Base-by-base conservation (phyloP, 1,140 invertebrate genomes). In the Dinothrombium tinctorium region DNA sequence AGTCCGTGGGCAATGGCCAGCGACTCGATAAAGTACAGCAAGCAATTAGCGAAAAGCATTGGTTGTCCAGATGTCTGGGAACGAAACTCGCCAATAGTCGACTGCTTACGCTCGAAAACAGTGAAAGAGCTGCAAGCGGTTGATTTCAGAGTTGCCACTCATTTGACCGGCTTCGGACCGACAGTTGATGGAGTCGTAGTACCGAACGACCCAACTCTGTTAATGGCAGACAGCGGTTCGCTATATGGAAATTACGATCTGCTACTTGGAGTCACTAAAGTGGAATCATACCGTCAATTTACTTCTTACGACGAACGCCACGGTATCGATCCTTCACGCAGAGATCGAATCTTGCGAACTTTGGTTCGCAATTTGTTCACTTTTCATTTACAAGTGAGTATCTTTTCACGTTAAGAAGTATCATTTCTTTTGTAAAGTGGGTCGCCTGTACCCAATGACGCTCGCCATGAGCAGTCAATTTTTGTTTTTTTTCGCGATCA, bases 241-340 rank as follows among this genome's bases (percentile, higher is more conserved):
- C 26, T 49, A 1, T 53, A 44, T 42, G 33, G 38, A 47, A 73
- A 75, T 53, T 87, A 84, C 57, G 83, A 90, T 57, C 61, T 96
- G 12, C 71, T 96, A 67, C 68, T 90, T 41, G 89, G 90, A 2
- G 79, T 92, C 12, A 83, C 78, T 4, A 74, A 83, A 54, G 74
- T 83, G 46, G 86, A 92, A 57, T 29, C 47, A 77, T 46, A 77
- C 80, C 0, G 74, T 80, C 37, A 84, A 94, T 52, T 72, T 89
- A n/a, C 73, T 79, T 51, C 77, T 83, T 51, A 89, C 89, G 17
- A 84, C 96, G 53, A 79, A 86, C 52, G 75, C 79, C 32, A 75
- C 79, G 52, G 90, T 17, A 83, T 96, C 53, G 79, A 86, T 53
- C 75, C 80, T 33, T 74, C 78, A 51, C 64, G 81, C 43, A 69